Evolutionary conservation across 2,113 vertebrate genomes (phyloP), one percentile per base, ranked within the genome.

Genomic region (Dipodomys spectabilis): DNA sequence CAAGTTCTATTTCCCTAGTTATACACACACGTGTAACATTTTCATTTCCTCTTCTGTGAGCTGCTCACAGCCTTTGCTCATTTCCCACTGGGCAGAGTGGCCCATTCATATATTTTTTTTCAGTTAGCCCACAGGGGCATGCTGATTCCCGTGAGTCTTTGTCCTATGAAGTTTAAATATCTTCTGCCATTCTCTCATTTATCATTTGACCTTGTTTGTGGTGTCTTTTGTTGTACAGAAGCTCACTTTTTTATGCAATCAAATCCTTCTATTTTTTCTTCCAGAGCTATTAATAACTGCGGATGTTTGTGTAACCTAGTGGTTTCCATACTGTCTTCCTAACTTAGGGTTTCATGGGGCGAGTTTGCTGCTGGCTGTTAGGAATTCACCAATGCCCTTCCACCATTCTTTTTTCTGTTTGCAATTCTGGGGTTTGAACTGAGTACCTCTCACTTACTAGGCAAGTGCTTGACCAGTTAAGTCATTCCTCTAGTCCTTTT

Each of bases 251-350:
- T 87, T 81, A 92, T 57, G 53, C 77, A 79, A 94, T 90, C 77
- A 84, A 60, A 82, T 90, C 75, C 93, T 68, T 90, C 90, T 91
- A 30, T 93, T 87, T 53, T 90, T 72, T 39, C 44, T 81, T 92
- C 64, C 80, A 6, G 16, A 27, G 85, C 86, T 97, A 92, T 95
- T 81, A 86, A 92, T 92, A 95, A 80, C 85, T 73, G 86, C 2
- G 6, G 81, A 86, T 94, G 88, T 95, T 94, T 95, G 90, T 69
- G 53, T 91, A 73, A 86, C 77, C 87, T 88, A 4, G 62, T 77
- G 84, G 62, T 93, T 93, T 95, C 83, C 23, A 53, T 35, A 65
- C 67, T 88, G 62, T 30, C 72, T 25, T 71, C 77, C 81, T 83
- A 74, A 89, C 77, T 44, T 77, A 28, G 44, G 35, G 65, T 32